Conservation (phyloP, 1,140 invertebrate species). For the Bombus affinis region DNA sequence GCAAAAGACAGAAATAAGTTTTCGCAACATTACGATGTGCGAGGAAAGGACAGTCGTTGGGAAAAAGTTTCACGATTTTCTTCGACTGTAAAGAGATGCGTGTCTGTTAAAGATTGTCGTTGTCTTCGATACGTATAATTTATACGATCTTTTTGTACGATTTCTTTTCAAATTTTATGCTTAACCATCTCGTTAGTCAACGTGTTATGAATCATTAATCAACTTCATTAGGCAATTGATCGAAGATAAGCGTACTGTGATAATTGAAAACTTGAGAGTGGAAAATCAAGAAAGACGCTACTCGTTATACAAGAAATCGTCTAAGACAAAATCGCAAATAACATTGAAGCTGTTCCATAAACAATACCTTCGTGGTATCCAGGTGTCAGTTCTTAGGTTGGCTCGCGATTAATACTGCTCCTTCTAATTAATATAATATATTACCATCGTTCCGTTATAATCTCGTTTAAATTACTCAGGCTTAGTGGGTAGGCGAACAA, state of each 20-base stretch:
- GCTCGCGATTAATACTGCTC: not conserved
- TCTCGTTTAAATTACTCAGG: constrained; percentile 25
- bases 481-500: constrained; percentile 11
- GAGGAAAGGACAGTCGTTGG: not conserved
- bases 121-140: no score
- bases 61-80: not conserved
- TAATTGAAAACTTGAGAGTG: no score
- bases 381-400: not conserved
- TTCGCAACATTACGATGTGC: not conserved
- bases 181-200: not conserved
- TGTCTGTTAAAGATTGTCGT: not conserved
- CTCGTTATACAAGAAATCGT: not conserved
- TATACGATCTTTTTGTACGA: no score
- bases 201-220: no score
- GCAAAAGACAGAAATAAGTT: not conserved
- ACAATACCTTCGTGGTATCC: not conserved
- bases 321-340: not conserved
- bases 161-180: not conserved
- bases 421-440: constrained; percentile 33
- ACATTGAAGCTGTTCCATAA: not conserved
- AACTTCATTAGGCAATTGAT: no score
- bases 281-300: no score
- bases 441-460: not conserved
- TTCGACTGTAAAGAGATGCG: not conserved
- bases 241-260: no score